Evolutionary conservation across 2,888 invertebrate species (phyloP).

Genomic region (Mythimna vitellina): DNA sequence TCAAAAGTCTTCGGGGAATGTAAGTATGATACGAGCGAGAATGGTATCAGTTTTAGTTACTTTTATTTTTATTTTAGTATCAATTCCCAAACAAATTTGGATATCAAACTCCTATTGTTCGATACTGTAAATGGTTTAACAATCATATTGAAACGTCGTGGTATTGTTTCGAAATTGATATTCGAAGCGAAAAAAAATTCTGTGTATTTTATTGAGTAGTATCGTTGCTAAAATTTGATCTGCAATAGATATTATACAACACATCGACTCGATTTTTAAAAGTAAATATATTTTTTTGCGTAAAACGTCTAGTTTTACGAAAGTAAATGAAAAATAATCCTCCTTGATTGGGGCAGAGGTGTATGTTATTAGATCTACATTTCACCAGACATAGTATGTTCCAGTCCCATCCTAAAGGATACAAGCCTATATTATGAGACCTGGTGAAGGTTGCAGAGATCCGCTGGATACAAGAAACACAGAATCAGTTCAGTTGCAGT

Average conservation of each 20-base stretch:
- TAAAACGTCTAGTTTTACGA: not conserved
- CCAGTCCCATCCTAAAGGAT: too few species aligned
- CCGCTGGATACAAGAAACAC: too few species aligned
- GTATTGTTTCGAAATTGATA: constrained; percentile 16
- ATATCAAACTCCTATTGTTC: constrained; percentile 23
- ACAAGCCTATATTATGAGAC: too few species aligned
- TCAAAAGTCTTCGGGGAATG: not conserved
- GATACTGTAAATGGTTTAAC: constrained; percentile 6
- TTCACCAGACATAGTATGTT: not conserved
- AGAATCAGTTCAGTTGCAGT: not conserved
- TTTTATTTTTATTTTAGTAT: not conserved
- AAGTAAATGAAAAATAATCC: too few species aligned
- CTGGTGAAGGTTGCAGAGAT: too few species aligned
- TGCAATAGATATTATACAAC: not conserved
- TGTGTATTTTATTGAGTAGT: constrained; percentile 8
- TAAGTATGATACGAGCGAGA: not conserved
- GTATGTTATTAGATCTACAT: not conserved
- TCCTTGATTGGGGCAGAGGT: not conserved
- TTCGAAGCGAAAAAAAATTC: constrained; percentile 16
- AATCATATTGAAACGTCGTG: constrained; percentile 5
- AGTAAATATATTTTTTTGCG: not conserved
- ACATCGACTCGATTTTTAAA: constrained; percentile 4
- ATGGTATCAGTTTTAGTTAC: not conserved
- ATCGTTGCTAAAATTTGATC: not conserved
- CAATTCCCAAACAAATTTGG: constrained; percentile 17